Percentiles rank a stretch among this genome's conserved stretches.
Evolutionary conservation across 2,888 invertebrate genomes (phyloP).

Genomic region (Lithosia quadra): DNA sequence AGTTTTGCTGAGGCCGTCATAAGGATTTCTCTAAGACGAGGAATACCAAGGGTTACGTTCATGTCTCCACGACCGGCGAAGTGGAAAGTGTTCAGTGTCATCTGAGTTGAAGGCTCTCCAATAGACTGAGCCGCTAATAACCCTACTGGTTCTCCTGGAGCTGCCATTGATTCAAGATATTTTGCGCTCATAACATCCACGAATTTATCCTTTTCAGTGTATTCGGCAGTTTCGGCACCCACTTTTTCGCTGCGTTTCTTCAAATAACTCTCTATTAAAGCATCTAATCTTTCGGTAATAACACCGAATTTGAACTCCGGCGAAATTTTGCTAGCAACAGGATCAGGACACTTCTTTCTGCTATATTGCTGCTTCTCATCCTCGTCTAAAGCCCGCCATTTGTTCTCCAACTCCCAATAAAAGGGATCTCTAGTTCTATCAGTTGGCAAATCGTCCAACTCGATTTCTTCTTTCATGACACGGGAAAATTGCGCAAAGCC

Average conservation of each 20-base stretch:
- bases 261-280: conserved; percentile 88
- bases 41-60: conserved; percentile 99
- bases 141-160: conserved; percentile 98
- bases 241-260: conserved; percentile 73
- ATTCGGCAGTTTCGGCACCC: conserved; percentile 61
- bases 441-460: conserved; percentile 75
- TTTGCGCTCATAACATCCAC: conserved; percentile 92
- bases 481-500: conserved; percentile 88
- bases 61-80: conserved; percentile 99
- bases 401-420: conserved; percentile 87
- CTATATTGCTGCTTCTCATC: conserved; percentile 87
- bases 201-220: conserved; percentile 84
- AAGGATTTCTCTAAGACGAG: conserved; percentile 97
- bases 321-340: conserved; percentile 89
- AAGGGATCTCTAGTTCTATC: conserved; percentile 87
- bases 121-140: conserved; percentile 98
- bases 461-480: conserved; percentile 80
- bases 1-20: conserved; percentile 98
- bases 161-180: conserved; percentile 91
- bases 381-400: conserved; percentile 89
- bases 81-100: conserved; percentile 99
- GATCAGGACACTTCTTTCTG: conserved; percentile 90
- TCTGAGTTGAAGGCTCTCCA: conserved; percentile 99
- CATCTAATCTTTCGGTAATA: conserved; percentile 93
- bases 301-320: conserved; percentile 94